Evolutionary conservation across 1,140 invertebrate species (phyloP), one percentile per base, ranked within the genome.

Genomic region (Ceratina calcarata): DNA sequence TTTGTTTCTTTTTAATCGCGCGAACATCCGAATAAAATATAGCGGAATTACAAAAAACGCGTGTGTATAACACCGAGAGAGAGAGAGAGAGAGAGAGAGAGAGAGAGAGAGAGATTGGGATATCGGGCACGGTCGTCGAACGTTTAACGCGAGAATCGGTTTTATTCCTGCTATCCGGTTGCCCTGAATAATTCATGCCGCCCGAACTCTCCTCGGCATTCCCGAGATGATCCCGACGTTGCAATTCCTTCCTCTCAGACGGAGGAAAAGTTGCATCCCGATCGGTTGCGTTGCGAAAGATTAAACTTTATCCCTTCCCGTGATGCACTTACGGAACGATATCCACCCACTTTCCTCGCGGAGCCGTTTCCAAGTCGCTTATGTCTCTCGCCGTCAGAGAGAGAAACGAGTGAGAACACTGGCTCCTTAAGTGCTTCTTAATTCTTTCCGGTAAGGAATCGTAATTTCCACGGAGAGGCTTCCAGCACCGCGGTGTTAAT

Each of bases 71-170:
- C 45, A 66, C 24, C 32, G 45, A n/a, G n/a, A n/a, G n/a, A n/a
- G n/a, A n/a, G n/a, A n/a, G n/a, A n/a, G n/a, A n/a, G n/a, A n/a
- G n/a, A n/a, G n/a, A n/a, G n/a, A n/a, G n/a, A n/a, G n/a, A n/a
- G n/a, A n/a, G n/a, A n/a, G n/a, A n/a, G n/a, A n/a, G n/a, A n/a
- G n/a, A n/a, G n/a, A n/a, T n/a, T n/a, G n/a, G n/a, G n/a, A n/a
- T n/a, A n/a, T n/a, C 66, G 58, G 27, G 73, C 58, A 77, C 70
- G 73, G 66, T 77, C 51, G 60, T 53, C 73, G 66, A 76, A 37
- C 73, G 66, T 77, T 81, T 81, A 81, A 81, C 79, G 74, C 79
- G 79, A 76, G 73, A 81, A 64, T 77, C 73, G 79, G 65, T 81
- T 81, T 77, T 80, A 80, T 69, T 70, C 79, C 73, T n/a, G 74